These are phyloP conservation scores for Cheilosia vernalis DNA, from an alignment of 2,888 invertebrate genomes.

Conservation along the genomic window DNA sequence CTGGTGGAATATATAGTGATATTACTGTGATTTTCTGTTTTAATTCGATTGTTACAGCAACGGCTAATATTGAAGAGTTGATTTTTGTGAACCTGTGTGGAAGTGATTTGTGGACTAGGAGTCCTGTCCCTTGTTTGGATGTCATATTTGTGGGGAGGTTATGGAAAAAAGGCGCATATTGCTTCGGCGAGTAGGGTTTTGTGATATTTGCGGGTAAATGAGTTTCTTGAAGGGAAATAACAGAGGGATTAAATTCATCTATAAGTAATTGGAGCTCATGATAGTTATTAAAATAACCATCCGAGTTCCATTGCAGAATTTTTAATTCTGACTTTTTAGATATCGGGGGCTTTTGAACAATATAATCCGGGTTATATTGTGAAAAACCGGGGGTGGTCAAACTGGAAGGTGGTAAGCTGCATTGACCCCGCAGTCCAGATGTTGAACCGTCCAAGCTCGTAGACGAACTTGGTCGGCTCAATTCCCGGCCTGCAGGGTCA, in stretches of 20 bases:
- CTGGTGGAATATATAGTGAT: conserved; percentile 18
- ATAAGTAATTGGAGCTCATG: not conserved
- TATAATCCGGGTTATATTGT: too few relatives aligned
- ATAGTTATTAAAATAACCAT: conserved; percentile 5
- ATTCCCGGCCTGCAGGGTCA: too few relatives aligned
- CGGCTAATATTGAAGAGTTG: not conserved
- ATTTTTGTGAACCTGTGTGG: not conserved
- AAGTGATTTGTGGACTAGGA: conserved; percentile 1
- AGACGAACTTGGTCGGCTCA: too few relatives aligned
- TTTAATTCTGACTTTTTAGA: too few relatives aligned
- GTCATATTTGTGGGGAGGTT: too few relatives aligned
- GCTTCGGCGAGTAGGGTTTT: not conserved
- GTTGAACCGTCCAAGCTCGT: too few relatives aligned
- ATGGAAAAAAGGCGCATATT: not conserved
- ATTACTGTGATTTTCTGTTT: too few relatives aligned
- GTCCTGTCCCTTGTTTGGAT: not conserved
- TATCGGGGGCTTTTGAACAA: too few relatives aligned
- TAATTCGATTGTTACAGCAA: too few relatives aligned
- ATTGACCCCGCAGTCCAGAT: too few relatives aligned
- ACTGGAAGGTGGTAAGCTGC: too few relatives aligned
- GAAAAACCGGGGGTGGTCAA: too few relatives aligned
- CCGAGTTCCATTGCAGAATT: not conserved
- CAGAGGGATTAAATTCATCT: not conserved
- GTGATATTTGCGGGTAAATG: not conserved
- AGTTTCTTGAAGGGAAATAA: not conserved